Evolutionary conservation across 2,888 invertebrate genomes (phyloP), one percentile per base, ranked within the genome.

Genomic region (Melieria crassipennis): DNA sequence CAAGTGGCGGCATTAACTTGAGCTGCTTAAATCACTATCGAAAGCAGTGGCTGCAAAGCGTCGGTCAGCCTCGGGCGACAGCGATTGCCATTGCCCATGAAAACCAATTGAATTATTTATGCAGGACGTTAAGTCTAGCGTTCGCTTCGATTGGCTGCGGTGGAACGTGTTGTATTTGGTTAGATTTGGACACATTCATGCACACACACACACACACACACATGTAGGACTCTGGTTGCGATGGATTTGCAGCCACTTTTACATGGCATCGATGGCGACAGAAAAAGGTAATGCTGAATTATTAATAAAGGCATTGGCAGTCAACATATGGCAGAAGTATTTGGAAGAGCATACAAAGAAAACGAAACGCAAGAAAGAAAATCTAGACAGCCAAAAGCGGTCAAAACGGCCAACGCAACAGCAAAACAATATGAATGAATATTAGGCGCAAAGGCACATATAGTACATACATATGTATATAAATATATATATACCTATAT

Each of bases 231-330:
- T 30, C 30, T 30, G 2, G 50, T 50, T 11, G 3, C 11, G 2
- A 50, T 50, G 50, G 11, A 10, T 5, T n/a, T 52, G 11, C 6
- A 1, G 6, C 4, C 52, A 52, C 43, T 72, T 74, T 70, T 30
- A 30, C 30, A 30, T 30, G 30, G 30, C 30, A 30, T 30, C 30
- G 30, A 30, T 30, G 30, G 62, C 70, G 70, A 73, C 70, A 63
- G 65, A 48, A 64, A 66, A 68, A 71, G 68, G 71, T 71, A 67
- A 64, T 65, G 52, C 48, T 65, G 72, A 65, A 72, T 72, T 72
- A 72, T 72, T 72, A 69, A 72, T 72, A 69, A 69, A 72, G 69
- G 16, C 65, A 65, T 60, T 42, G 9, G 47, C 6, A 13, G 47
- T 60, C 68, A 64, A 60, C 71, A 69, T 64, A 65, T 69, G 65